A percentile compares a stretch with the other conserved stretches of the same genome.
These are phyloP conservation scores for Dusona sp. DNA, from an alignment of 2,888 invertebrate genomes.

Conservation along the genomic window DNA sequence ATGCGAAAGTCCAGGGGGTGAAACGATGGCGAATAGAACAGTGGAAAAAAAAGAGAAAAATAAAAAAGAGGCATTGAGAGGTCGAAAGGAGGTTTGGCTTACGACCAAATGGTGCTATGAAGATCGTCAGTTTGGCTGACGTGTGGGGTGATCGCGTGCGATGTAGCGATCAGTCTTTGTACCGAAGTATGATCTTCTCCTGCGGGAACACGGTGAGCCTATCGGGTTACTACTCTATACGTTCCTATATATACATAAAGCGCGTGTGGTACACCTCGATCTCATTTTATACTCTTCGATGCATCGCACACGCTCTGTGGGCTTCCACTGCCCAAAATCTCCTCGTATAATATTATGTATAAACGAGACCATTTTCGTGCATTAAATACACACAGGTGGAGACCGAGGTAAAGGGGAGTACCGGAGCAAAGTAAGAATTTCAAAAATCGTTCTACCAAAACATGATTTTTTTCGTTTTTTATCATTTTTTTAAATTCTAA, in stretches of 20 bases:
- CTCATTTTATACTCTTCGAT: conserved; percentile 46
- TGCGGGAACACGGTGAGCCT: conserved; percentile 78
- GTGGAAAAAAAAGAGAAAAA: conserved; percentile 16
- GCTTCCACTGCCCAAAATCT: conserved; percentile 45
- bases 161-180: conserved; percentile 84
- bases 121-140: conserved; percentile 83
- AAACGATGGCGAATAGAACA: conserved; percentile 36
- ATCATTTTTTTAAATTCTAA: too few relatives aligned
- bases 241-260: conserved; percentile 64
- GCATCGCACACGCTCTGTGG: conserved; percentile 65
- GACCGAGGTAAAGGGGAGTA: not conserved
- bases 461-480: not conserved
- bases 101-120: conserved; percentile 79
- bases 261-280: conserved; percentile 60
- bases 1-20: conserved; percentile 11
- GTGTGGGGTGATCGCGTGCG: conserved; percentile 83
- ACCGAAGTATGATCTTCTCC: conserved; percentile 82
- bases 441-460: not conserved
- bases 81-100: conserved; percentile 68
- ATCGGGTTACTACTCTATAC: conserved; percentile 80
- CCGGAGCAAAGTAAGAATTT: not conserved
- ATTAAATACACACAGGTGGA: not conserved
- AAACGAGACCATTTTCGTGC: conserved; percentile 29
- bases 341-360: conserved; percentile 38
- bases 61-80: conserved; percentile 26